A percentile compares a stretch with the other conserved stretches of the same genome.
Evolutionary conservation across 2,113 vertebrate species (phyloP).

Genomic region (Hydrochoerus hydrochaeris): DNA sequence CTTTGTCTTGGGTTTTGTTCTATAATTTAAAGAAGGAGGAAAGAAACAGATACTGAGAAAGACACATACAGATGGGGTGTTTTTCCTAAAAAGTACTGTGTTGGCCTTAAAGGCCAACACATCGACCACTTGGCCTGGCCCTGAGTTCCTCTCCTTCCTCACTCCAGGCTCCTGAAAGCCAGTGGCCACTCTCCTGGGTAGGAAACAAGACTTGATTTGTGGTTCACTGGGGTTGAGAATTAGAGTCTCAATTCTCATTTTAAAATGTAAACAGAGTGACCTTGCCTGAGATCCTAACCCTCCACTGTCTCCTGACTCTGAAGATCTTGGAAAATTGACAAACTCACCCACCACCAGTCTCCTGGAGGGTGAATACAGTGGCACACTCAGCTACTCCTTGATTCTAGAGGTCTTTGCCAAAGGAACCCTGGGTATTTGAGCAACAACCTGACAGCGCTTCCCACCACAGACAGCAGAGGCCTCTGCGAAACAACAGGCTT

Average conservation of each 20-base stretch:
- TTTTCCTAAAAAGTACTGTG: background rate
- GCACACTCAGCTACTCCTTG: background rate
- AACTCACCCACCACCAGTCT: background rate
- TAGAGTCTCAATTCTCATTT: background rate
- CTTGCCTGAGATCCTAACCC: background rate
- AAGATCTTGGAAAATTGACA: background rate
- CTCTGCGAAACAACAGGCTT: background rate
- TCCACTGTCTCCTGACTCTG: background rate
- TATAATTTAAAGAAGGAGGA: background rate
- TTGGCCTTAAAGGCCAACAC: background rate
- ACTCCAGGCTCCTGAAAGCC: background rate
- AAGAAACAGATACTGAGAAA: background rate
- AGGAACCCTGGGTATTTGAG: background rate
- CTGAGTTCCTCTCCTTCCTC: background rate
- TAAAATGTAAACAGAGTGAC: background rate
- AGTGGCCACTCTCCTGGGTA: background rate
- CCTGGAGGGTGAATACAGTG: background rate
- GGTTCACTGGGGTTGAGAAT: background rate
- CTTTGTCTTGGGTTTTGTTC: background rate
- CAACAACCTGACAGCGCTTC: background rate
- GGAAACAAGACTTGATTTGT: background rate
- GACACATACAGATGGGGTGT: too few relatives aligned
- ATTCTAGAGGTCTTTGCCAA: background rate
- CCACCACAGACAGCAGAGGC: background rate
- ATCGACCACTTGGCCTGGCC: background rate